Conservation (phyloP, 37 sponge, comb jelly and placozoan species). For the Diacarnus erythraeanus region DNA sequence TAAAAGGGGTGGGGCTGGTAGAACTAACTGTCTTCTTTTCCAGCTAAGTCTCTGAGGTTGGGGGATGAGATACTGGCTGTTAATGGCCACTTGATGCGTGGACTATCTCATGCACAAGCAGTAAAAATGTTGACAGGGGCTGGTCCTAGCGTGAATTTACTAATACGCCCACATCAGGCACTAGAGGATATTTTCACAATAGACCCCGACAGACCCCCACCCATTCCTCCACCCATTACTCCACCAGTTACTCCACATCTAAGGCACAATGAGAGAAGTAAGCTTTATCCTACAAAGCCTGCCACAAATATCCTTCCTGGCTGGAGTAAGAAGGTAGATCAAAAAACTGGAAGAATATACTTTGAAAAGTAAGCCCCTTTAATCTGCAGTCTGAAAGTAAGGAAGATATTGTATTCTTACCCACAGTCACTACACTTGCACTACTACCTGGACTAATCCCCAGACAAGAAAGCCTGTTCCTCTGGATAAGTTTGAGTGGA, state of each 20-base stretch:
- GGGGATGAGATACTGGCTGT: slow-evolving; percentile 80
- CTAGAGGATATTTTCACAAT: slow-evolving; percentile 34
- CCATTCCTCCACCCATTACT: not conserved
- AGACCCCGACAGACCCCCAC: not conserved
- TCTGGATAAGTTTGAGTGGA: slow-evolving; percentile 67
- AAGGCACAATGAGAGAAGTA: not conserved
- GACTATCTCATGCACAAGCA: slow-evolving; percentile 49
- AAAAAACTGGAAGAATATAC: slow-evolving; percentile 58
- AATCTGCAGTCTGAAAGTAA: not conserved
- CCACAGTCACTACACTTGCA: slow-evolving; percentile 63
- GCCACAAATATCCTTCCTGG: slow-evolving; percentile 28
- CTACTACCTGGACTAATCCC: slow-evolving; percentile 74
- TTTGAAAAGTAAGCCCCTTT: slow-evolving; percentile 56
- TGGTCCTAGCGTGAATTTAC: slow-evolving; percentile 40
- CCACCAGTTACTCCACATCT: not conserved
- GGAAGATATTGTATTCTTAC: not conserved
- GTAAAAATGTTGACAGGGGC: slow-evolving; percentile 25
- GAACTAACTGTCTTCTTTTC: not conserved
- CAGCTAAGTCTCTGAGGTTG: slow-evolving; percentile 42
- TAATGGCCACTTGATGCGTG: slow-evolving; percentile 47
- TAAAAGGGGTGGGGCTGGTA: not conserved
- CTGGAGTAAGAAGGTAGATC: slow-evolving; percentile 60
- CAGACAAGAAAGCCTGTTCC: slow-evolving; percentile 26
- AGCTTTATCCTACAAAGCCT: not conserved
- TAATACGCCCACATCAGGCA: slow-evolving; percentile 35